Conservation (phyloP, 2,888 invertebrate species). For the Ochropacha duplaris region DNA sequence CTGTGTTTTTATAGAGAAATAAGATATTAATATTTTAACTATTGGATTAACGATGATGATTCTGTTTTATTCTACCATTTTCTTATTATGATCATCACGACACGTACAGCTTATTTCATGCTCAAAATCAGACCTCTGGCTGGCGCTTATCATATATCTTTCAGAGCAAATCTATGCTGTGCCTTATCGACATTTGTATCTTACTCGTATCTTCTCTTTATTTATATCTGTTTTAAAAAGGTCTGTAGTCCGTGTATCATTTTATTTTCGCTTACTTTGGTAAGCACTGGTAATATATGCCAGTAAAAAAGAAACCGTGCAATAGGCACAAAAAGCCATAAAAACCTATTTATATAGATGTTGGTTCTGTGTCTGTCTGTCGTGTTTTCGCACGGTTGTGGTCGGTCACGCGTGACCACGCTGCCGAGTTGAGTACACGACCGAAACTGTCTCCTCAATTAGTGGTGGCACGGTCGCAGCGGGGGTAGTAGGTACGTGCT, state of each 20-base stretch:
- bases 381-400: slow-evolving; percentile 26
- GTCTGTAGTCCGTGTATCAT: too few species aligned
- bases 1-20: not conserved
- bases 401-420: slow-evolving; percentile 29
- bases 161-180: too few species aligned
- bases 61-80: too few species aligned
- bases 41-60: not conserved
- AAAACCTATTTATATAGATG: not conserved
- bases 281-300: not conserved
- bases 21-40: not conserved
- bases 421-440: slow-evolving; percentile 1
- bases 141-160: too few species aligned
- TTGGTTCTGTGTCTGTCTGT: not conserved
- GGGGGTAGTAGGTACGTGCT: slow-evolving; percentile 20
- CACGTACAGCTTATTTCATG: too few species aligned
- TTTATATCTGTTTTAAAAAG: not conserved
- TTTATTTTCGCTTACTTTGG: too few species aligned
- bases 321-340: not conserved
- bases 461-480: slow-evolving; percentile 9
- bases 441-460: slow-evolving; percentile 7
- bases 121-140: too few species aligned
- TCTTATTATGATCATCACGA: too few species aligned
- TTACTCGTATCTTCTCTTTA: not conserved
- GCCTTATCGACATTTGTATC: too few species aligned
- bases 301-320: not conserved